phyloP scores from a whole-genome alignment of 2,113 vertebrate species.

The Erythrocercus mccallii region DNA sequence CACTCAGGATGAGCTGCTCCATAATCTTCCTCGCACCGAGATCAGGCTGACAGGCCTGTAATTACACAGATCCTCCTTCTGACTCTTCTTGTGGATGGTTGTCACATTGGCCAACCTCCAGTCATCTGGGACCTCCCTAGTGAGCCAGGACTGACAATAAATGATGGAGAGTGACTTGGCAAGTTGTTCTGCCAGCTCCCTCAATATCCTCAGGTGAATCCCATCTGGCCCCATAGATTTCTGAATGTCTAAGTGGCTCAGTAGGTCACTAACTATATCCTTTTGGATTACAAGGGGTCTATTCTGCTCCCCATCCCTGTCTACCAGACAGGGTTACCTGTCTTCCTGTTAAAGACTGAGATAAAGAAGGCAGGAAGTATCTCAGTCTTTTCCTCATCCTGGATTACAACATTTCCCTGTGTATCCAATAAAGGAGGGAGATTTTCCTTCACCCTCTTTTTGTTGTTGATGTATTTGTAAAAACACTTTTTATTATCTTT shows the following conservation, averaged over 20 bases:
- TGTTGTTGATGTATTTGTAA: neutral
- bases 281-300: neutral
- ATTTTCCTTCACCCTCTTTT: neutral
- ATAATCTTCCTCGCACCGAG: rapidly evolving
- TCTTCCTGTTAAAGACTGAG: neutral
- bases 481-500: neutral
- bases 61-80: neutral
- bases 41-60: neutral
- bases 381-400: neutral
- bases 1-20: neutral
- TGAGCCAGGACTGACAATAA: neutral
- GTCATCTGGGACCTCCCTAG: neutral
- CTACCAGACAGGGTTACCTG: neutral
- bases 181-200: neutral
- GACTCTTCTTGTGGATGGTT: neutral
- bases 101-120: neutral
- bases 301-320: neutral
- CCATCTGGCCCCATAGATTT: neutral
- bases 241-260: neutral
- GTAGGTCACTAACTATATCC: neutral
- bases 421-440: neutral
- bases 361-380: neutral
- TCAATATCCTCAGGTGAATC: neutral
- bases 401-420: neutral
- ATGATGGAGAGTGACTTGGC: neutral